Conservation (phyloP, 2,797 vertebrate species). For the Sternarchorhynchus goeldii region DNA sequence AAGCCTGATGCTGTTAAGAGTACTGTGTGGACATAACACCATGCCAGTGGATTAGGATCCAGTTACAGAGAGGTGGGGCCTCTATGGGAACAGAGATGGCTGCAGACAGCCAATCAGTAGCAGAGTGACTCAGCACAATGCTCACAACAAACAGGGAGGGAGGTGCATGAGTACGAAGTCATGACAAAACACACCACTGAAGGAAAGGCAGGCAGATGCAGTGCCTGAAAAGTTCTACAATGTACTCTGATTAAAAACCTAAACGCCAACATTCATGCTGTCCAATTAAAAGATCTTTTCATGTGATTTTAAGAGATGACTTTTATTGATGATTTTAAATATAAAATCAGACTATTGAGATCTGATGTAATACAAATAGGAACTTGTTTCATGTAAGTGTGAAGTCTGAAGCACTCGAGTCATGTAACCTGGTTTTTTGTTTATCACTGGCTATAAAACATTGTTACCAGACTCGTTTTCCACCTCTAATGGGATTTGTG, state of each 20-base stretch:
- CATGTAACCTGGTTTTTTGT: no score
- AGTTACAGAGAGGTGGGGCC: conserved; percentile 3
- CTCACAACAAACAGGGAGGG: not conserved
- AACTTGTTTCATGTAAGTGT: no score
- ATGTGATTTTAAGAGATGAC: not conserved
- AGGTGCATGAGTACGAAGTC: not conserved
- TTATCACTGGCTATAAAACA: no score
- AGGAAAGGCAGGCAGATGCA: not conserved
- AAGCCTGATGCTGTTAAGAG: not conserved
- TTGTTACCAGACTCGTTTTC: no score
- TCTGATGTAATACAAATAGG: no score
- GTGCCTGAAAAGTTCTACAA: not conserved
- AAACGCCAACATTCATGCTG: not conserved
- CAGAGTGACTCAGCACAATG: conserved; percentile 13
- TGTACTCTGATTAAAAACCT: no score
- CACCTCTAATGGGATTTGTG: no score
- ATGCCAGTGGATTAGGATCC: not conserved
- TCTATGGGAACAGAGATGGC: not conserved
- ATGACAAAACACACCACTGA: not conserved
- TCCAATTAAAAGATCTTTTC: not conserved
- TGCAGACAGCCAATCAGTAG: conserved; percentile 1
- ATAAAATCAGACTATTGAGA: no score
- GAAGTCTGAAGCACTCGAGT: no score
- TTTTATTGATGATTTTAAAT: not conserved
- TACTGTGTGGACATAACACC: not conserved